These are phyloP conservation scores for Xenus cinereus DNA, from an alignment of 2,113 vertebrate genomes.

Conservation along the genomic window DNA sequence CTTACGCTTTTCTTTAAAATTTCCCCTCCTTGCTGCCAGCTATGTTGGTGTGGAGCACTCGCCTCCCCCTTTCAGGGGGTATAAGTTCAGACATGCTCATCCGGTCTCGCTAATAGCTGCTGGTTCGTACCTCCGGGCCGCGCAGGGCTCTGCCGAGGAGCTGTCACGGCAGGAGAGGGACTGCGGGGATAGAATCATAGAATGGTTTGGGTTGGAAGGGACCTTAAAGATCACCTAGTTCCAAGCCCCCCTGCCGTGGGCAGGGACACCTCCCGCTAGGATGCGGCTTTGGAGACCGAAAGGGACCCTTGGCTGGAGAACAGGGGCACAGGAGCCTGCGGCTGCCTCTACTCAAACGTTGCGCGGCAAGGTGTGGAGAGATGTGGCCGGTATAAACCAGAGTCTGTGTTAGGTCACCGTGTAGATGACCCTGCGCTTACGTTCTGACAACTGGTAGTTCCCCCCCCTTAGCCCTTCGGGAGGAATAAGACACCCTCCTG, in stretches of 20 bases:
- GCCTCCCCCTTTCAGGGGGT: background rate
- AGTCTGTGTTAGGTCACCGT: background rate
- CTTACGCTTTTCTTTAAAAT: background rate
- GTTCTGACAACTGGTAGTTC: background rate
- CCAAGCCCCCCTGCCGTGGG: too few species aligned
- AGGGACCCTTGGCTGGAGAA: background rate
- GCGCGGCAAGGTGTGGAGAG: background rate
- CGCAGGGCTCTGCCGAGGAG: background rate
- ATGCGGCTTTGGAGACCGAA: rapidly evolving
- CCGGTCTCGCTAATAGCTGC: background rate
- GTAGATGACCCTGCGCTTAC: background rate
- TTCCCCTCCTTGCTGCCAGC: background rate
- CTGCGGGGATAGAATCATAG: too few species aligned
- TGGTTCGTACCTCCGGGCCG: background rate
- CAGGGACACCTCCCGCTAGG: background rate
- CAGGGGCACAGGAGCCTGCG: background rate
- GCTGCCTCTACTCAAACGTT: background rate
- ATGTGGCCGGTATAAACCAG: rapidly evolving
- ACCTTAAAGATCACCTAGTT: too few species aligned
- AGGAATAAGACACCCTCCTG: background rate
- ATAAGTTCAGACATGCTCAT: background rate
- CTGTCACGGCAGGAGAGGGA: background rate
- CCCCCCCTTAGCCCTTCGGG: rapidly evolving
- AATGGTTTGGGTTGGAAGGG: too few species aligned
- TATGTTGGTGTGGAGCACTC: background rate